Percentiles rank a stretch among this genome's conserved stretches.
These are phyloP conservation scores for Aspidiotus rigidus DNA, from an alignment of 2,888 invertebrate genomes.

Conservation along the genomic window DNA sequence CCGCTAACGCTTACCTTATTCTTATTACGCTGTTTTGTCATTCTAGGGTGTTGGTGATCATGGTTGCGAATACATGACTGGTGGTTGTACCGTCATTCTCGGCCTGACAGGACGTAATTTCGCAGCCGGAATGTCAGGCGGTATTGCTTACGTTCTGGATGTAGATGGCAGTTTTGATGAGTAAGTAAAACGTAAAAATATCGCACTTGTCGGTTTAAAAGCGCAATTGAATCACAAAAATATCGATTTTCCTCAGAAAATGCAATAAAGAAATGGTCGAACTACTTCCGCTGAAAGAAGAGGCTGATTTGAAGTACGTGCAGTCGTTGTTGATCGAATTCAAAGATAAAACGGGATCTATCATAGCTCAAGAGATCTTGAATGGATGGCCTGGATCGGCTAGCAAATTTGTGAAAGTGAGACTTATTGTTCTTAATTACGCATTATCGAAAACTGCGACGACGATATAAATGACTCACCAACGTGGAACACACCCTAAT, in stretches of 20 bases:
- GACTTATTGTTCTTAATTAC: background rate
- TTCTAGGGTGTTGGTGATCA: slow-evolving; percentile 88
- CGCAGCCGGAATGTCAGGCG: slow-evolving; percentile 97
- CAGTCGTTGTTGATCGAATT: slow-evolving; percentile 74
- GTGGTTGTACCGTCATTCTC: slow-evolving; percentile 79
- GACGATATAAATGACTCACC: background rate
- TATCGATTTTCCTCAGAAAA: slow-evolving; percentile 48
- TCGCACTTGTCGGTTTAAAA: background rate
- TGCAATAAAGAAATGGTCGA: slow-evolving; percentile 97
- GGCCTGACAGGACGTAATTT: slow-evolving; percentile 95
- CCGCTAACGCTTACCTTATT: no score
- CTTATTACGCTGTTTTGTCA: background rate
- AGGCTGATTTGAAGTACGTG: slow-evolving; percentile 69
- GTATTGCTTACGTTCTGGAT: slow-evolving; percentile 88
- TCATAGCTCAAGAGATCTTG: slow-evolving; percentile 70
- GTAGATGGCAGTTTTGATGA: slow-evolving; percentile 69
- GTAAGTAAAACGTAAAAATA: slow-evolving; percentile 40
- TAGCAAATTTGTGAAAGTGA: slow-evolving; percentile 71
- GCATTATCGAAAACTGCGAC: background rate
- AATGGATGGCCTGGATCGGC: slow-evolving; percentile 69
- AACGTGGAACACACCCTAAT: no score
- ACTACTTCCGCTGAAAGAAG: slow-evolving; percentile 65
- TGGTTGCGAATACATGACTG: slow-evolving; percentile 99
- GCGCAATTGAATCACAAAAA: background rate
- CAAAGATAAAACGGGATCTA: slow-evolving; percentile 74